Evolutionary conservation across 2,113 vertebrate genomes (phyloP), one percentile per base, ranked within the genome.

Genomic region (Corynorhinus townsendii): DNA sequence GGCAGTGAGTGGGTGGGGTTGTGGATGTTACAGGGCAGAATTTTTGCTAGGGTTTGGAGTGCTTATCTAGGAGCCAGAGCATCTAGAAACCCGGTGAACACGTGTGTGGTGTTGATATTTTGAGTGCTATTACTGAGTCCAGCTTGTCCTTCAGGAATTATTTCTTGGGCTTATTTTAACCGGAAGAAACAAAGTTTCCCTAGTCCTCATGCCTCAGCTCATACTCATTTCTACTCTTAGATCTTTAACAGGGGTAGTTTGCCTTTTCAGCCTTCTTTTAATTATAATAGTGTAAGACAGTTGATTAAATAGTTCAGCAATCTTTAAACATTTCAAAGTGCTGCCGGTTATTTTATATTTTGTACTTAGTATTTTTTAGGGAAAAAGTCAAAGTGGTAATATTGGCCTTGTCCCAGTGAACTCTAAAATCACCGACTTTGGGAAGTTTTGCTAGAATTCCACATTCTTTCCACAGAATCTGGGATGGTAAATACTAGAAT

Each of bases 321-420:
- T 38, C 30, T 86, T 89, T 89, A 86, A 77, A 43, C 12, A 20
- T 95, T 94, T 96, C 62, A 66, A 45, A 69, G 54, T n/a, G 14
- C 62, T 88, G 33, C 30, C 24, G 47, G 66, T 49, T 81, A 69
- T 69, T 94, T 86, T 93, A 3, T 90, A 75, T 82, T 95, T 93
- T 83, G 49, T 91, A n/a, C 1, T 49, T 92, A 90, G 54, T 75
- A 82, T 94, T 93, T 88, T 88, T 20, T 1, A 0, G 56, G 38
- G 3, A 22, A 30, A 64, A 79, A 89, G 33, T 72, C 19, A 68
- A 79, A 59, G 22, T 90, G 47, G 8, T 91, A 28, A 15, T 79
- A 3, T 71, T 96, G 88, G 30, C 40, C 22, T 93, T 87, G 49
- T 56, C 43, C 17, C 73, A 94, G 43, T 81, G 49, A 84, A 86